phyloP scores from a whole-genome alignment of 2,113 vertebrate species.

The Mellivora capensis region DNA sequence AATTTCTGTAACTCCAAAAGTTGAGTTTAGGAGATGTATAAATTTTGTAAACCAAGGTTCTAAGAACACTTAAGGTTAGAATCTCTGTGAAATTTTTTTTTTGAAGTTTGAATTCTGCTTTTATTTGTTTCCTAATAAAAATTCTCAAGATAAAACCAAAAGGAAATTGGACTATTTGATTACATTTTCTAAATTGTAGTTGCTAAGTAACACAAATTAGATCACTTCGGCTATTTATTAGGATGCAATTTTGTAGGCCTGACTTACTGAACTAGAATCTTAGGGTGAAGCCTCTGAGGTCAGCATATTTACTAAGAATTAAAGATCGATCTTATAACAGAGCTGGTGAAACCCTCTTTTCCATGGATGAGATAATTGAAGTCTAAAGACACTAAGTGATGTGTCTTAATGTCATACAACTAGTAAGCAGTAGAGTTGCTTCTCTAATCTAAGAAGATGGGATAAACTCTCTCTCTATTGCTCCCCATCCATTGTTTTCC shows the following conservation, averaged over 20 bases:
- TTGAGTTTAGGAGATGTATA: not conserved
- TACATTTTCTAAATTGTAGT: not conserved
- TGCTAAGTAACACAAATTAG: not conserved
- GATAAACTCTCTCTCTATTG: not conserved
- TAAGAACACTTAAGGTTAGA: not conserved
- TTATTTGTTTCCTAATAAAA: constrained; percentile 26
- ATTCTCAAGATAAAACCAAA: not conserved
- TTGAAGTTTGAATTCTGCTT: not conserved
- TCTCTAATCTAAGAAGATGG: not conserved
- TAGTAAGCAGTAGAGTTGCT: not conserved
- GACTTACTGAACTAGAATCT: not conserved
- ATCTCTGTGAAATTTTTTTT: not conserved
- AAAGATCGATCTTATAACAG: not conserved
- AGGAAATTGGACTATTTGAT: constrained; percentile 13
- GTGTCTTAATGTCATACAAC: not conserved
- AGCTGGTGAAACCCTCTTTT: not conserved
- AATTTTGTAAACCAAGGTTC: constrained; percentile 27
- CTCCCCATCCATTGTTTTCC: not conserved
- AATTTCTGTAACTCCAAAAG: not conserved
- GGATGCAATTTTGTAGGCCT: not conserved
- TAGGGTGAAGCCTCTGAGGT: not conserved
- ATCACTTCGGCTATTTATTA: not conserved
- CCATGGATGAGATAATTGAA: not conserved
- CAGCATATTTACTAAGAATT: not conserved
- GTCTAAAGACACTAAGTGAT: not conserved